Conservation (phyloP, 2,113 vertebrate genomes). For the Albula goreensis region DNA sequence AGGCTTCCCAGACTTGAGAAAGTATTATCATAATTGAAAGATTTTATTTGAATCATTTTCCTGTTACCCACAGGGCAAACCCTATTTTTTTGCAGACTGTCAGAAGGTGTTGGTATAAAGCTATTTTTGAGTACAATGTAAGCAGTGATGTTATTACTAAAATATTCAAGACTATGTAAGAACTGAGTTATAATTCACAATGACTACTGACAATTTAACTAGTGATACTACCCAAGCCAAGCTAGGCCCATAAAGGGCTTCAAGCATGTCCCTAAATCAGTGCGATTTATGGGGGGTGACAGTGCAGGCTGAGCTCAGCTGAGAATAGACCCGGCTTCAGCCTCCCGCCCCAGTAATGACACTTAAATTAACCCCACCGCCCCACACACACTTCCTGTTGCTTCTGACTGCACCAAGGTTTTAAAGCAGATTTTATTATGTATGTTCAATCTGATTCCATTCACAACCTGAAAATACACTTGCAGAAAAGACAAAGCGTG, state of each 20-base stretch:
- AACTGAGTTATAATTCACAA: not conserved
- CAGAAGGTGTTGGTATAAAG: not conserved
- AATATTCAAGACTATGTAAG: not conserved
- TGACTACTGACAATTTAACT: not conserved
- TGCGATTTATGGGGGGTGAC: not conserved
- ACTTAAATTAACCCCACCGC: not conserved
- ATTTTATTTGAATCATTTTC: not conserved
- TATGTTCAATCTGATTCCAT: not conserved
- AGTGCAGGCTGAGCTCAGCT: not conserved
- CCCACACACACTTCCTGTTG: too few relatives aligned
- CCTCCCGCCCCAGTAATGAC: not conserved
- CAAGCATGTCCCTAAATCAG: not conserved
- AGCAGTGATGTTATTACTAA: not conserved
- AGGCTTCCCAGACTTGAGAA: not conserved
- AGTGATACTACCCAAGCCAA: not conserved
- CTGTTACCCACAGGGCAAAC: not conserved
- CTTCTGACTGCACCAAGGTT: not conserved
- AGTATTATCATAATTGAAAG: constrained; percentile 14
- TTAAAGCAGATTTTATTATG: not conserved
- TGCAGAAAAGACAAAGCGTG: not conserved
- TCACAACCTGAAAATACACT: too few relatives aligned
- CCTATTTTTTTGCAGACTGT: not conserved
- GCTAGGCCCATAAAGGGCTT: not conserved
- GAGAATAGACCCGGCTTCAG: not conserved
- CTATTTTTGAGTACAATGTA: not conserved